phyloP scores from a whole-genome alignment of 1,140 invertebrate genomes.

The Drosophila ogumai region DNA sequence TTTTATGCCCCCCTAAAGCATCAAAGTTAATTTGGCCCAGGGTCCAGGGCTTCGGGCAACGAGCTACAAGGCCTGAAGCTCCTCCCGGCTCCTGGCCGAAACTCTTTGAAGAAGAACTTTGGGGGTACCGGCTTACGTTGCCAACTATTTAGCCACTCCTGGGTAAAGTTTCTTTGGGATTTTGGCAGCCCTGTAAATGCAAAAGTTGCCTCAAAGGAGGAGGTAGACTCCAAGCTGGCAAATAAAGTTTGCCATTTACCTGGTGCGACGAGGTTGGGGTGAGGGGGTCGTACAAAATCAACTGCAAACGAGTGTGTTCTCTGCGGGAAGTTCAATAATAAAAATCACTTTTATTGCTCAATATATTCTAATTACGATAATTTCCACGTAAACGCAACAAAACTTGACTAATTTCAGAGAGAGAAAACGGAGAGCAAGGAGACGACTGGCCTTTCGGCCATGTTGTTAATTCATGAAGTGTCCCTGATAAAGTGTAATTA shows the following conservation, averaged over 20 bases:
- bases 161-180: constrained; percentile 11
- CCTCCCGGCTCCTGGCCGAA: constrained; percentile 7
- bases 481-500: constrained; percentile 80
- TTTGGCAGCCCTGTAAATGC: constrained; percentile 31
- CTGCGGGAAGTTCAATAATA: constrained; percentile 64
- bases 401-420: constrained; percentile 75
- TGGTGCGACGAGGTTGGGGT: not conserved
- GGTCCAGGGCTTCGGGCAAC: constrained; percentile 34
- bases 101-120: constrained; percentile 26
- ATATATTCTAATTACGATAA: constrained; percentile 82
- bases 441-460: not conserved
- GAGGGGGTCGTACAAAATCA: constrained; percentile 15
- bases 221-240: not conserved
- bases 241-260: constrained; percentile 44
- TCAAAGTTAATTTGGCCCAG: constrained; percentile 64
- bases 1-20: constrained; percentile 39
- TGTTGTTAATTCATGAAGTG: constrained; percentile 76
- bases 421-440: not conserved
- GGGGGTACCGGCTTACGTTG: not conserved
- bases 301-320: constrained; percentile 37
- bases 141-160: constrained; percentile 22
- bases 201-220: constrained; percentile 21
- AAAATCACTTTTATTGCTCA: constrained; percentile 83
- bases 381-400: constrained; percentile 76
- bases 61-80: not conserved